These are phyloP conservation scores for Enteromius radiatus DNA, from an alignment of 2,797 vertebrate species.

Conservation along the genomic window DNA sequence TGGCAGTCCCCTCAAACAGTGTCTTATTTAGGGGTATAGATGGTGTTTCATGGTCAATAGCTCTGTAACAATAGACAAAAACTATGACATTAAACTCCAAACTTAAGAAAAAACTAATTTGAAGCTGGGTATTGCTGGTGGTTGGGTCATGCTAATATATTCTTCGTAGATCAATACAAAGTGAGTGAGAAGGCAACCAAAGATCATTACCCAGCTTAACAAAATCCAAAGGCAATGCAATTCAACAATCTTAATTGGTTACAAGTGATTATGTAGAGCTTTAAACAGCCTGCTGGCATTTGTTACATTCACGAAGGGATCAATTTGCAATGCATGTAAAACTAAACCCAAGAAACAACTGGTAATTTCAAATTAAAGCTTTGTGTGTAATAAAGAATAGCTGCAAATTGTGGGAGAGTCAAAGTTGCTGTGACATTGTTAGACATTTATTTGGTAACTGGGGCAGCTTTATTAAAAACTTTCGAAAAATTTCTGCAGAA, in stretches of 20 bases:
- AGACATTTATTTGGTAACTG: not conserved
- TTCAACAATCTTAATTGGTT: slow-evolving; percentile 62
- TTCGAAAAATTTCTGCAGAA: slow-evolving; percentile 4
- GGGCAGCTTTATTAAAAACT: not conserved
- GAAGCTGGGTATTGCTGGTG: slow-evolving; percentile 24
- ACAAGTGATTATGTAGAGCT: slow-evolving; percentile 63
- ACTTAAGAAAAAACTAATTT: not conserved
- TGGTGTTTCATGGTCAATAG: not conserved
- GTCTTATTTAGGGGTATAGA: not conserved
- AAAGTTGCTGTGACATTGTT: not conserved
- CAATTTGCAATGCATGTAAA: slow-evolving; percentile 55
- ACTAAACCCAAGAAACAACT: slow-evolving; percentile 27
- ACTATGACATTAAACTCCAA: not conserved
- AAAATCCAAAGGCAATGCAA: slow-evolving; percentile 45
- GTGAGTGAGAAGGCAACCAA: slow-evolving; percentile 58
- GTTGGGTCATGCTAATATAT: slow-evolving; percentile 48
- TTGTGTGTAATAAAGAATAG: slow-evolving; percentile 15
- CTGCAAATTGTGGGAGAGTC: not conserved
- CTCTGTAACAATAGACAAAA: not conserved
- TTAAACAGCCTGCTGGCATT: slow-evolving; percentile 59
- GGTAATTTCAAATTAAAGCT: slow-evolving; percentile 35
- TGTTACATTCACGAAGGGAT: slow-evolving; percentile 59
- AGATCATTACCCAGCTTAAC: slow-evolving; percentile 40
- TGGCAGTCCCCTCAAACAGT: not conserved
- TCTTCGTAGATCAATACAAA: slow-evolving; percentile 62